phyloP scores from a whole-genome alignment of 2,888 invertebrate species.

The Portevinia maculata region DNA sequence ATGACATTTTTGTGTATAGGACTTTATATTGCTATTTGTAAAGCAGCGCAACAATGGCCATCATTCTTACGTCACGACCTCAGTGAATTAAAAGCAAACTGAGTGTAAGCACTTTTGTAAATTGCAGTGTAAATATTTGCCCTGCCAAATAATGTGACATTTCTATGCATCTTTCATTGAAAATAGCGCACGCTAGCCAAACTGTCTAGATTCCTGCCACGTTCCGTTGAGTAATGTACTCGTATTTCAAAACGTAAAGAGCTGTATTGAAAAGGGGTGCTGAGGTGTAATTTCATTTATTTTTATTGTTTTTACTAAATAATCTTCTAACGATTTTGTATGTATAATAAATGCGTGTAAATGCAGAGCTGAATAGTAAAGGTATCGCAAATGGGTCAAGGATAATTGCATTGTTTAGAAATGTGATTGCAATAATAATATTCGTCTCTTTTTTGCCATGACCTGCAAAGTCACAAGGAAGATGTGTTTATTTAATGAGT shows the following conservation, averaged over 20 bases:
- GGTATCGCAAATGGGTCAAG: neutral
- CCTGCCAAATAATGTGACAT: slow-evolving; percentile 61
- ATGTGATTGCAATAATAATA: neutral
- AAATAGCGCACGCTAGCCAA: slow-evolving; percentile 52
- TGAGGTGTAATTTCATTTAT: neutral
- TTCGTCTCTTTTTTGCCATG: no score
- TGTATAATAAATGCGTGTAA: neutral
- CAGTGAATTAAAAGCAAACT: slow-evolving; percentile 58
- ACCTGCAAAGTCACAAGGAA: no score
- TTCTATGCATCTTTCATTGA: slow-evolving; percentile 55
- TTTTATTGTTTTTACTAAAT: no score
- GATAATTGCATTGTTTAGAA: slow-evolving; percentile 3
- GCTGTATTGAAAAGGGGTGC: no score
- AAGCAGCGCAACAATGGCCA: slow-evolving; percentile 51
- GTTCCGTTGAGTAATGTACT: slow-evolving; percentile 40
- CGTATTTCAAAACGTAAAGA: no score
- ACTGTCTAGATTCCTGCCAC: slow-evolving; percentile 47
- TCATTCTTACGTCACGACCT: slow-evolving; percentile 58
- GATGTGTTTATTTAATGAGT: no score
- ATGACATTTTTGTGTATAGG: slow-evolving; percentile 8
- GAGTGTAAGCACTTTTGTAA: slow-evolving; percentile 62
- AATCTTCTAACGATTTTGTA: neutral
- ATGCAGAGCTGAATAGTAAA: no score
- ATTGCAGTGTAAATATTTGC: slow-evolving; percentile 62
- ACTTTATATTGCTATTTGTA: slow-evolving; percentile 35